Conservation (phyloP, 2,888 invertebrate species). For the Athrips mouffetella region DNA sequence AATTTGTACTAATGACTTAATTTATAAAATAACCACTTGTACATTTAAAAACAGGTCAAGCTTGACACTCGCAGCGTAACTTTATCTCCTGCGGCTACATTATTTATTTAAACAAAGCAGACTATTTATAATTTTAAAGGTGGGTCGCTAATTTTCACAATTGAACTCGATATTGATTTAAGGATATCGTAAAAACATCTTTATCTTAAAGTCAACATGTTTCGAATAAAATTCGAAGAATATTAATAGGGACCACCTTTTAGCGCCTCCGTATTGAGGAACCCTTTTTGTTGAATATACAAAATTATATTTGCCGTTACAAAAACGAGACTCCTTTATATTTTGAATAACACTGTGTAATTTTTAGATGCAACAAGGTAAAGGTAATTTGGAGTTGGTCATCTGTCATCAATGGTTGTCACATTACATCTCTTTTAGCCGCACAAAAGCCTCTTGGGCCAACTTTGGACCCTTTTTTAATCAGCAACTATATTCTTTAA, state of each 20-base stretch:
- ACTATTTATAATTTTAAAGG: slow-evolving; percentile 21
- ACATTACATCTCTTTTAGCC: slow-evolving; percentile 50
- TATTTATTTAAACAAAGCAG: slow-evolving; percentile 6
- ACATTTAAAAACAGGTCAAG: too few relatives aligned
- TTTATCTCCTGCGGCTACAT: too few relatives aligned
- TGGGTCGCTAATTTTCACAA: slow-evolving; percentile 47
- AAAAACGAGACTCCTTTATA: slow-evolving; percentile 20
- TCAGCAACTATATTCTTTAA: slow-evolving; percentile 32
- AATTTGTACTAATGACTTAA: too few relatives aligned
- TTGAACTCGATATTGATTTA: slow-evolving; percentile 31
- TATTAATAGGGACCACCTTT: slow-evolving; percentile 57
- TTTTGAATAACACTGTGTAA: neutral
- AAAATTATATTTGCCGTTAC: slow-evolving; percentile 21
- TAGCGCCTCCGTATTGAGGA: slow-evolving; percentile 66
- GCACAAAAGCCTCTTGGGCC: slow-evolving; percentile 41
- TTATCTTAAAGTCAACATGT: slow-evolving; percentile 50
- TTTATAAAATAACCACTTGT: too few relatives aligned
- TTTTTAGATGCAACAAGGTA: neutral
- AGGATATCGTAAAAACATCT: slow-evolving; percentile 39
- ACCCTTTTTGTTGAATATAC: slow-evolving; percentile 39
- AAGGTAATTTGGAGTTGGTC: slow-evolving; percentile 29
- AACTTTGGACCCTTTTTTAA: slow-evolving; percentile 43
- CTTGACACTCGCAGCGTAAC: too few relatives aligned
- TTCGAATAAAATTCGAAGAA: slow-evolving; percentile 34
- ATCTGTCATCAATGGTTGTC: slow-evolving; percentile 71